Conservation (phyloP, 2,797 vertebrate genomes). For the Eulemur mongoz region DNA sequence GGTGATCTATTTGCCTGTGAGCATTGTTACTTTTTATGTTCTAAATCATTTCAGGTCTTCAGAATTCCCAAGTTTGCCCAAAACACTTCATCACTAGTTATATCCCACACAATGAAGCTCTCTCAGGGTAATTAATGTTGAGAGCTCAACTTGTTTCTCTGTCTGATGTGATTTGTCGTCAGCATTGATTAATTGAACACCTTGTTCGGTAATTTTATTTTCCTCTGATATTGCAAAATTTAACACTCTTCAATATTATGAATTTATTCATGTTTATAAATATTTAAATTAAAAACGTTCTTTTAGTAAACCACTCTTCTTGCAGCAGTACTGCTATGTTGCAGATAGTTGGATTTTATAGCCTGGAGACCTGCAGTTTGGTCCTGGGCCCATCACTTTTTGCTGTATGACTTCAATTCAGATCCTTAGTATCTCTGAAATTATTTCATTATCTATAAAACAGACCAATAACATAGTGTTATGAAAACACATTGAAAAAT, state of each 20-base stretch:
- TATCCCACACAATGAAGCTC: not conserved
- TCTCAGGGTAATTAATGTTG: not conserved
- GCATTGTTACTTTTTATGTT: not conserved
- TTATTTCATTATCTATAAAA: not conserved
- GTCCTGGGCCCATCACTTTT: not conserved
- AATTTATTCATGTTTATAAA: slow-evolving; percentile 27
- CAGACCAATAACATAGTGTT: not conserved
- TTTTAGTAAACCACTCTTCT: not conserved
- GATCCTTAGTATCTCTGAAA: not conserved
- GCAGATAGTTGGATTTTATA: not conserved
- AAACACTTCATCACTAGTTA: not conserved
- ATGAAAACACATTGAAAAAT: not conserved
- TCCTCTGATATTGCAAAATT: not conserved
- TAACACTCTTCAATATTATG: not conserved
- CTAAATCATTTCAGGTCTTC: slow-evolving; percentile 4
- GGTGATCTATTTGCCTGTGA: not conserved
- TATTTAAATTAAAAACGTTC: not conserved
- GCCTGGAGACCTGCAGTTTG: not conserved
- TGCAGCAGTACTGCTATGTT: not conserved
- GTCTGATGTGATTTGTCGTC: not conserved
- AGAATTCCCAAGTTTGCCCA: not conserved
- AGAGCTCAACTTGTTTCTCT: not conserved
- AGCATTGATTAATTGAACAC: not conserved
- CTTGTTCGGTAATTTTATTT: not conserved
- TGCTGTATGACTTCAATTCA: not conserved